Evolutionary conservation across 1,140 invertebrate species (phyloP).

Genomic region (Helicoverpa armigera): DNA sequence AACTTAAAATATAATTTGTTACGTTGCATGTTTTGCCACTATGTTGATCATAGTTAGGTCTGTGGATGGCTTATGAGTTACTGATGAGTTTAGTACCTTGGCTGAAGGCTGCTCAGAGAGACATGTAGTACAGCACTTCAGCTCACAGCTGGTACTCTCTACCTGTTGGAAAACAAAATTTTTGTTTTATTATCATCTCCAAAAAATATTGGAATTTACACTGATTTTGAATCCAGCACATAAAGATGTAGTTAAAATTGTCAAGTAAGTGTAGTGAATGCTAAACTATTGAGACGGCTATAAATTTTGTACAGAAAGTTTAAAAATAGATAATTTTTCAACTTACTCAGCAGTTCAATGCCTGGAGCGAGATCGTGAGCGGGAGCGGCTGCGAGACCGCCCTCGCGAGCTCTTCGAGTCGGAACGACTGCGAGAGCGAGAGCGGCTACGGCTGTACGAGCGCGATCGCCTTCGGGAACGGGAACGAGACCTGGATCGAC

Average conservation of each 20-base stretch:
- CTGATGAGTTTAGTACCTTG: slow-evolving; percentile 79
- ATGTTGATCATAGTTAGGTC: slow-evolving; percentile 82
- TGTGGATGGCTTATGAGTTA: slow-evolving; percentile 72
- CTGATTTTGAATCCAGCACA: neutral
- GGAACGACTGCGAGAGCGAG: slow-evolving; percentile 79
- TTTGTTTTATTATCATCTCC: slow-evolving; percentile 3
- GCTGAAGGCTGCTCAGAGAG: slow-evolving; percentile 69
- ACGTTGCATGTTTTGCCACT: slow-evolving; percentile 77
- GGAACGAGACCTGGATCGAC: slow-evolving; percentile 82
- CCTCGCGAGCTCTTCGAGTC: slow-evolving; percentile 85
- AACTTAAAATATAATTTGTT: slow-evolving; percentile 80
- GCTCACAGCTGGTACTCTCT: slow-evolving; percentile 72
- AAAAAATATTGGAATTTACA: neutral
- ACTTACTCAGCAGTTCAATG: slow-evolving; percentile 77
- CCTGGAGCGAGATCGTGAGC: slow-evolving; percentile 81
- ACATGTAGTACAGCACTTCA: slow-evolving; percentile 72
- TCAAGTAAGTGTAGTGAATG: too few species aligned
- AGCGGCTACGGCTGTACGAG: slow-evolving; percentile 79
- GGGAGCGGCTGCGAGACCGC: slow-evolving; percentile 78
- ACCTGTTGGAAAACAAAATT: slow-evolving; percentile 64
- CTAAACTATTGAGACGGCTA: neutral
- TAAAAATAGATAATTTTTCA: neutral
- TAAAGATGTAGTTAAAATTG: neutral
- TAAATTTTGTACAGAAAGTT: neutral
- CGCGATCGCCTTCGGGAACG: slow-evolving; percentile 81